Evolutionary conservation across 2,113 vertebrate species (phyloP), one percentile per base, ranked within the genome.

Genomic region (Paralichthys olivaceus): DNA sequence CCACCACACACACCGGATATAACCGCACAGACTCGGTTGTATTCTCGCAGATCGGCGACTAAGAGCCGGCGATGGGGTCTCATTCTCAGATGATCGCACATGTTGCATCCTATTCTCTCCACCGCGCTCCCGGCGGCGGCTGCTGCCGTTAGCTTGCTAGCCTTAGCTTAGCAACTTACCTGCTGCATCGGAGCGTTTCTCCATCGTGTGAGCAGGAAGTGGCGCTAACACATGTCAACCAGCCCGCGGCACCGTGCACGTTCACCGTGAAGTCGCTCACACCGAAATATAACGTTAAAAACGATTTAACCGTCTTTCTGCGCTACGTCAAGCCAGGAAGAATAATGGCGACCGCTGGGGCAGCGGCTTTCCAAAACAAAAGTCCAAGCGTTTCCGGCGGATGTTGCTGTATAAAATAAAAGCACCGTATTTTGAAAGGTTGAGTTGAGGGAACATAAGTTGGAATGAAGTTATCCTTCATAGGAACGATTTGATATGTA

Each of bases 361-460:
- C 25, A 64, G 65, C 75, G 69, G 84, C 67, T 91, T 93, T 93
- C 88, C 92, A 93, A 92, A 93, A 92, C 91, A 93, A 93, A 90
- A 91, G 90, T 83, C 73, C 0, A 37, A 15, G 12, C 12, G 40
- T 9, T 81, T 93, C 90, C 90, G 90, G 69, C 90, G 91, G 89
- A 90, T 76, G 49, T 84, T 28, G 0, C 1, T 66, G 0, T 68
- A 75, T 15, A 83, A 80, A 80, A 66, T 89, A 90, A 93, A 87
- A 90, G 87, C 68, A 70, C 61, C 0, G 2, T 14, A 2, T 58
- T 63, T 65, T 45, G 4, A 53, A 79, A 20, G 7, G 13, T 28
- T 20, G 1, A 3, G 4, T 5, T 20, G 7, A 14, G 7, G 47
- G 2, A 11, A 22, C 3, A 3, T 2, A 40, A 13, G 12, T 13